Evolutionary conservation across 2,888 invertebrate species (phyloP), one percentile per base, ranked within the genome.

Genomic region (Nineta flava): DNA sequence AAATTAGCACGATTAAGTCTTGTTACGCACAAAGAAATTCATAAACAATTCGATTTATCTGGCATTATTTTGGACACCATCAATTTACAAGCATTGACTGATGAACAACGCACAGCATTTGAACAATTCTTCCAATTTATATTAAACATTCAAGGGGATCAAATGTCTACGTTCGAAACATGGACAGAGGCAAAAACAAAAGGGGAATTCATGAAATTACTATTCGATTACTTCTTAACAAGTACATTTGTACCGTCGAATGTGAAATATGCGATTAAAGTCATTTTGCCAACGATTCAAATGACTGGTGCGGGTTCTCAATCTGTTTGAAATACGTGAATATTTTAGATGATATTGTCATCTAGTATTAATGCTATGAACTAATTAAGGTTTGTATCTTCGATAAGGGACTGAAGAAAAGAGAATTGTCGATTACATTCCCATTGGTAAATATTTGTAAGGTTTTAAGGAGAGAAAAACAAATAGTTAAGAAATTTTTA

Each of bases 31-130:
- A 57, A 55, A 16, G 55, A 56, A 31, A 53, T 57, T 32, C 52
- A 52, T 15, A 58, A 57, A 50, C 53, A 52, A 10, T 55, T 58
- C 41, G 56, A 57, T 40, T 43, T 58, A 19, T 52, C 51, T 9
- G 54, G 54, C 38, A 55, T 58, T 15, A 53, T 58, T 41, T 50
- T 49, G 1, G 56, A 57, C 26, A 53, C 54, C 9, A 50, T 57
- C 10, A 52, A 56, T 21, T 48, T 56, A 21, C 47, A 53, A 10
- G 15, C 35, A 2, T 47, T 58, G 19, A 51, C 46, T 3, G 21
- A 48, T 12, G 44, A 48, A 2, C 54, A 55, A 15, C 55, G 55
- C 44, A 42, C 53, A 9, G 53, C 56, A 1, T 57, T 55, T 38
- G 53, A 55, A 38, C 46, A 48, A 16, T 54, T 56, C 45, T 55